phyloP scores from a whole-genome alignment of 1,140 invertebrate genomes.

The Trissolcus basalis region DNA sequence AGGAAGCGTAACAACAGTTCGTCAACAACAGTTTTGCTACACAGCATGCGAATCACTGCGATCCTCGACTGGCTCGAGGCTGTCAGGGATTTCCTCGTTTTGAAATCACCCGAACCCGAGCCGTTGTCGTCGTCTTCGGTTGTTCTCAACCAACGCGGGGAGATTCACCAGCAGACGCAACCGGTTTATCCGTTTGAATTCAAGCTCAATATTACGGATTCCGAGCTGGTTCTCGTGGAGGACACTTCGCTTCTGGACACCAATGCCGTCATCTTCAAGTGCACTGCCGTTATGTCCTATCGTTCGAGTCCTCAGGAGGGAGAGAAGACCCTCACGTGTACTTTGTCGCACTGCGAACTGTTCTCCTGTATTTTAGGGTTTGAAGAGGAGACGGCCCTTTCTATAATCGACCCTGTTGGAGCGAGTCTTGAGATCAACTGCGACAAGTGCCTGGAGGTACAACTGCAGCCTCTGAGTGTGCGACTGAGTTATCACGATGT shows the following conservation, averaged over 20 bases:
- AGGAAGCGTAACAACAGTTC: conserved; percentile 82
- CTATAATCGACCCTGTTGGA: conserved; percentile 96
- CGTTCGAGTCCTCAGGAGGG: conserved; percentile 79
- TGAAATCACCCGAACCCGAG: conserved; percentile 70
- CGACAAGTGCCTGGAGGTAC: conserved; percentile 68
- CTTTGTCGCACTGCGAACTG: conserved; percentile 92
- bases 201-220: conserved; percentile 96
- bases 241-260: conserved; percentile 91
- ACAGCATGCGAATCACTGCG: conserved; percentile 96
- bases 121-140: conserved; percentile 24
- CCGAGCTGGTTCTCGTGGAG: conserved; percentile 95
- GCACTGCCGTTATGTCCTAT: conserved; percentile 91
- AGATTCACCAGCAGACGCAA: conserved; percentile 11
- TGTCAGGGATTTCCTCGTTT: conserved; percentile 86
- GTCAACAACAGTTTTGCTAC: conserved; percentile 92
- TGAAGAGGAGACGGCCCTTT: conserved; percentile 95
- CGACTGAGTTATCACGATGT: conserved; percentile 96
- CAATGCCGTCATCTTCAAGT: conserved; percentile 95
- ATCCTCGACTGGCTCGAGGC: conserved; percentile 96
- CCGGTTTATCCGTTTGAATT: conserved; percentile 82
- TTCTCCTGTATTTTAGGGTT: conserved; percentile 94
- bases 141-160: conserved; percentile 15
- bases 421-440: conserved; percentile 83
- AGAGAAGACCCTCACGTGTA: conserved; percentile 88
- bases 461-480: conserved; percentile 83